Percentiles rank a stretch among this genome's conserved stretches.
Evolutionary conservation across 2,797 vertebrate species (phyloP).

Genomic region (Sebastes trivittatus): DNA sequence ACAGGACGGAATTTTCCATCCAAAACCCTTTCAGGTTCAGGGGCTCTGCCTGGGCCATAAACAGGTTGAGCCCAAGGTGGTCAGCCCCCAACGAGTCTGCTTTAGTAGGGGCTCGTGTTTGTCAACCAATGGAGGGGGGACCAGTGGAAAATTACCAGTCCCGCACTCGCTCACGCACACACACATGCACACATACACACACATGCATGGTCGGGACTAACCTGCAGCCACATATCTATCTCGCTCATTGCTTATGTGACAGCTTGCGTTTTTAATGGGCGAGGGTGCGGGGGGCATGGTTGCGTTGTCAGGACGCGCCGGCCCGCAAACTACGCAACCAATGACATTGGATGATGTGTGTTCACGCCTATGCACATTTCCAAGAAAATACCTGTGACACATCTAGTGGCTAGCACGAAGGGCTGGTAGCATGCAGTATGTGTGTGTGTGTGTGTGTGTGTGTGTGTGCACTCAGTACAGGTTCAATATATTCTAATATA

Average conservation of each 20-base stretch:
- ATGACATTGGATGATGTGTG: slow-evolving; percentile 67
- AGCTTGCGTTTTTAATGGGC: slow-evolving; percentile 82
- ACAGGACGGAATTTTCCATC: slow-evolving; percentile 84
- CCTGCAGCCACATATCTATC: slow-evolving; percentile 76
- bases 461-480: not conserved
- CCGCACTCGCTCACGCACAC: slow-evolving; percentile 68
- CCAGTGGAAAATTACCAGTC: slow-evolving; percentile 87
- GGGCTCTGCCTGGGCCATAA: slow-evolving; percentile 78
- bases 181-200: slow-evolving; percentile 47
- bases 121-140: slow-evolving; percentile 76
- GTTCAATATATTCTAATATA: not conserved
- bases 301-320: slow-evolving; percentile 80
- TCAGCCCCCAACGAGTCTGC: slow-evolving; percentile 69
- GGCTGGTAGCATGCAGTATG: not conserved
- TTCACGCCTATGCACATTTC: slow-evolving; percentile 69
- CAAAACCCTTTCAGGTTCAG: slow-evolving; percentile 71
- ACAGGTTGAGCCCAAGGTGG: slow-evolving; percentile 67
- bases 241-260: slow-evolving; percentile 74
- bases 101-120: slow-evolving; percentile 78
- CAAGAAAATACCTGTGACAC: slow-evolving; percentile 63
- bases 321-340: slow-evolving; percentile 69
- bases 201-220: slow-evolving; percentile 48
- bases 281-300: slow-evolving; percentile 77
- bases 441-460: not conserved
- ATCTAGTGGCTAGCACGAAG: slow-evolving; percentile 17